Base-by-base conservation (phyloP, 2,888 invertebrate species). In the Pseudococcus jackbeardsleyi region DNA sequence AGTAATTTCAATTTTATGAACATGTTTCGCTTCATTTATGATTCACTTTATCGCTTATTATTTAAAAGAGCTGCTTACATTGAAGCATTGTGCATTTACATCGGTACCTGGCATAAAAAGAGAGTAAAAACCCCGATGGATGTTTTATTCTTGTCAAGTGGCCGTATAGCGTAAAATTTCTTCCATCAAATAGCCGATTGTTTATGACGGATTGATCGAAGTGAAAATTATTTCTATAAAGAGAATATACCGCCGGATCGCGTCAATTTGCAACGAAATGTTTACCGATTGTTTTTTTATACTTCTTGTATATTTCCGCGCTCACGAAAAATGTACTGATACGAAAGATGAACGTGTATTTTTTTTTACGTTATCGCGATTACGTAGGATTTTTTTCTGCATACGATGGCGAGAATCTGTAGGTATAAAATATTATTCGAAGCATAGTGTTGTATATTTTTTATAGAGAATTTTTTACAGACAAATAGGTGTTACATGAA, bases 1-100 rank as follows among this genome's bases (percentile, higher is more conserved):
- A 79, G 79, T 79, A 79, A 79, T 79, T 79, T 79, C 79, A 79
- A 79, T 79, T 79, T 79, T n/a, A 79, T 42, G 26, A 79, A 39
- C 79, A 79, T 42, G 79, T 79, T 79, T 79, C 79, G 79, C 79
- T 79, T 79, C 79, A 79, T 79, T 79, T 79, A 79, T 79, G 79
- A 39, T 79, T 79, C 79, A 79, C 79, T 79, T 79, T 79, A 42
- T 39, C 79, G 79, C 79, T 39, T 79, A 79, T 79, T 79, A 79
- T 79, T 79, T 79, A 79, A 79, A 79, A 79, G 79, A 79, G 26
- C 42, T 42, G 79, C 39, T 79, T 79, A 79, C 42, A 68, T 68
- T n/a, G 79, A 42, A n/a, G 42, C 79, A 79, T 79, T 79, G 79
- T 79, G 79, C 79, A 39, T 79, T 42, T 79, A 79, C 26, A 79